These are phyloP conservation scores for Champsocephalus gunnari DNA, from an alignment of 2,797 vertebrate species.

Conservation along the genomic window DNA sequence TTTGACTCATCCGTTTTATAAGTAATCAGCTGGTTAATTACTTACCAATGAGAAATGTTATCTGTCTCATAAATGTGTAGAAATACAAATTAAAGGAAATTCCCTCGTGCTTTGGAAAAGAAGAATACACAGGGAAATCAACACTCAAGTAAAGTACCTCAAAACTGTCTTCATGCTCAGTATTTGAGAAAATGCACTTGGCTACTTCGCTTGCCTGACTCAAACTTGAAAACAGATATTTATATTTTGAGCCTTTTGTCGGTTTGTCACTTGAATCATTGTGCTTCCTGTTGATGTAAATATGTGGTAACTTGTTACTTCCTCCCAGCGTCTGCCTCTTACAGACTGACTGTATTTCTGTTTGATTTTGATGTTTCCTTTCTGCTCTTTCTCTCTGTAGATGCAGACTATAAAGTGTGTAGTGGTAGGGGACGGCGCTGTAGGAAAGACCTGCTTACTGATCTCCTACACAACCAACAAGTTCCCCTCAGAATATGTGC, in stretches of 20 bases:
- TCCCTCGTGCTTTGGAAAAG: neutral
- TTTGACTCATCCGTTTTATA: neutral
- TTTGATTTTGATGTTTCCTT: conserved; percentile 31
- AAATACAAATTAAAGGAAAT: neutral
- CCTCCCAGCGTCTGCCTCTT: conserved; percentile 38
- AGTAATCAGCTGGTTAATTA: neutral
- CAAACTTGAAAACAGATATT: neutral
- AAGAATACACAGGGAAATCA: neutral
- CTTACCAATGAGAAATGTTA: neutral
- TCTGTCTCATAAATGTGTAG: neutral
- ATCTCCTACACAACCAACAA: conserved; percentile 99
- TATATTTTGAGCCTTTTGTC: neutral
- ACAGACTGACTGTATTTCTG: neutral
- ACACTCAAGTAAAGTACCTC: neutral
- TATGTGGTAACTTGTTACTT: conserved; percentile 50
- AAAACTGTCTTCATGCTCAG: neutral
- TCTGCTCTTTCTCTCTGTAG: conserved; percentile 62
- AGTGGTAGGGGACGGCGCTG: conserved; percentile 97
- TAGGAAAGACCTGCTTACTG: conserved; percentile 98
- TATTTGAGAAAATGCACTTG: neutral
- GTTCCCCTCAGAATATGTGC: conserved; percentile 98
- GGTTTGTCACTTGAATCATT: neutral
- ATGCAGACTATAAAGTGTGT: conserved; percentile 99
- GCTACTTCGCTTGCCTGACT: neutral
- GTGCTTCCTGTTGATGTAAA: neutral